Evolutionary conservation across 2,888 invertebrate genomes (phyloP).

Genomic region (Idaea dimidiata): DNA sequence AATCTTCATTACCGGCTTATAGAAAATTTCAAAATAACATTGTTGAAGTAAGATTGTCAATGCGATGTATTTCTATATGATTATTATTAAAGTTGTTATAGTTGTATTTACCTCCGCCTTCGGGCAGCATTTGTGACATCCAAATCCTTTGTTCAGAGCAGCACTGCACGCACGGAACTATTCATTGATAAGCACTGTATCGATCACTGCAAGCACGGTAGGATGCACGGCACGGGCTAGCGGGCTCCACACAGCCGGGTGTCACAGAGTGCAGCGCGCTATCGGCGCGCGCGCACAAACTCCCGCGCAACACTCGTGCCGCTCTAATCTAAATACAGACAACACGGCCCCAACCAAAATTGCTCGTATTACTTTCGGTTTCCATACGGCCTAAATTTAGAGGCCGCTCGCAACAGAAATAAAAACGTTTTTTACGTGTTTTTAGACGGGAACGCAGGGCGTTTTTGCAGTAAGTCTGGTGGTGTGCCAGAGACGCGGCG

Average conservation of each 20-base stretch:
- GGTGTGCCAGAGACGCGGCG: slow-evolving; percentile 54
- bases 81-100: background rate
- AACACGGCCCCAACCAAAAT: slow-evolving; percentile 74
- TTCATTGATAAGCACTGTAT: slow-evolving; percentile 38
- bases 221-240: slow-evolving; percentile 10
- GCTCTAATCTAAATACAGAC: slow-evolving; percentile 78
- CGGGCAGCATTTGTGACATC: slow-evolving; percentile 76
- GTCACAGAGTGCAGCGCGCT: slow-evolving; percentile 31
- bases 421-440: slow-evolving; percentile 78
- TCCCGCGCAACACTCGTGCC: slow-evolving; percentile 43
- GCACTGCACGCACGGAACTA: slow-evolving; percentile 42
- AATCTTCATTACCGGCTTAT: too few species aligned
- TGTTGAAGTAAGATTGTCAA: background rate
- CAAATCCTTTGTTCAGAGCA: slow-evolving; percentile 48
- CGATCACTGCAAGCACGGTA: slow-evolving; percentile 22
- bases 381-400: slow-evolving; percentile 79
- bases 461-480: slow-evolving; percentile 61
- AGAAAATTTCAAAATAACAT: too few species aligned
- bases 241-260: slow-evolving; percentile 16
- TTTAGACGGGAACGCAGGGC: slow-evolving; percentile 72
- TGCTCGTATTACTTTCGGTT: slow-evolving; percentile 77
- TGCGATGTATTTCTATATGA: background rate
- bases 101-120: slow-evolving; percentile 68
- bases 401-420: slow-evolving; percentile 76
- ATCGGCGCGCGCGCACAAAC: slow-evolving; percentile 38